phyloP scores from a whole-genome alignment of 1,140 invertebrate species.

The Zaprionus gabonicus region DNA sequence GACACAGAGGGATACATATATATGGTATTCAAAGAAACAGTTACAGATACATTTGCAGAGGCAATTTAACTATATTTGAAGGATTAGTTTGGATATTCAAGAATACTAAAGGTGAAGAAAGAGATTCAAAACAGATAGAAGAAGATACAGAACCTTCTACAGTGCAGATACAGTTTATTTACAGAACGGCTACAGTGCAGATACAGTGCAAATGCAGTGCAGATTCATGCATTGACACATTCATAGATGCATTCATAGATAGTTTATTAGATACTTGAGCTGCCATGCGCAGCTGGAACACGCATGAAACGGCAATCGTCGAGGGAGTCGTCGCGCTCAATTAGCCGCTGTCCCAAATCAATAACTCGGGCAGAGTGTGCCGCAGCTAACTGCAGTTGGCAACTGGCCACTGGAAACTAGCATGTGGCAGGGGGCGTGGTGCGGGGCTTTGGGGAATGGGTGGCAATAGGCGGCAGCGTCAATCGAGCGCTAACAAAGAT shows the following conservation, averaged over 20 bases:
- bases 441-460: not conserved
- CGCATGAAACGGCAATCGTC: conserved; percentile 39
- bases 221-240: not conserved
- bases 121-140: too few species aligned
- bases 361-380: conserved; percentile 45
- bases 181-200: too few species aligned
- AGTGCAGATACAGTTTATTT: too few species aligned
- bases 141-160: not conserved
- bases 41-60: too few species aligned
- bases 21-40: too few species aligned
- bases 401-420: conserved; percentile 16
- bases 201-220: too few species aligned
- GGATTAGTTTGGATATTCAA: too few species aligned
- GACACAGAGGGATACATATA: too few species aligned
- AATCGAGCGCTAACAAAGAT: conserved; percentile 81
- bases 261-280: conserved; percentile 4
- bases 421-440: not conserved
- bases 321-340: conserved; percentile 48
- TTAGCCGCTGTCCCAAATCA: conserved; percentile 69
- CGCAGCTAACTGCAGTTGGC: conserved; percentile 33
- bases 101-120: too few species aligned
- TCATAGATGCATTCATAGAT: not conserved
- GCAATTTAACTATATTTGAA: too few species aligned
- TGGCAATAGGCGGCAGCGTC: conserved; percentile 41
- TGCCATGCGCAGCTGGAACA: not conserved